Percentiles rank a stretch among this genome's conserved stretches.
Conservation (phyloP, 2,113 vertebrate genomes). For the Otocyon megalotis region DNA sequence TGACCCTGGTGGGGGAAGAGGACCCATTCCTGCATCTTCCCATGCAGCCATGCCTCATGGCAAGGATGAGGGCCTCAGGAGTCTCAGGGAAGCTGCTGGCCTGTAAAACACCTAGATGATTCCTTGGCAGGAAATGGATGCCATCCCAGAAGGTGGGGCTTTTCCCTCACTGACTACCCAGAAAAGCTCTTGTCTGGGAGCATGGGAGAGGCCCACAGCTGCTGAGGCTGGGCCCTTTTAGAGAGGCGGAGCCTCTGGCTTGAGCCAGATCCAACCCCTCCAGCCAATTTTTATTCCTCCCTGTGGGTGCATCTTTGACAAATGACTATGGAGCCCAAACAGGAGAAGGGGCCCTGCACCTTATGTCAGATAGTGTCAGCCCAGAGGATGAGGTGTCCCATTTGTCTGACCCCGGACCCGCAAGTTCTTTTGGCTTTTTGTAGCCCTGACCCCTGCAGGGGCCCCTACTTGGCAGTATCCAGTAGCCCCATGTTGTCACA, state of each 20-base stretch:
- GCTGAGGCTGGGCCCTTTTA: not conserved
- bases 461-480: not conserved
- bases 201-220: not conserved
- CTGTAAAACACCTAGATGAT: not conserved
- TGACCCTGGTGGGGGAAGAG: too few species aligned
- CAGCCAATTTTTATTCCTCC: not conserved
- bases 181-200: not conserved
- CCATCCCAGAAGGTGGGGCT: not conserved
- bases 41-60: fast-evolving
- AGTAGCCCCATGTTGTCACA: not conserved
- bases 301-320: not conserved
- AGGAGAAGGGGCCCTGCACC: fast-evolving
- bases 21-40: not conserved
- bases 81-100: not conserved
- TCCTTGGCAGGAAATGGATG: not conserved
- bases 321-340: not conserved
- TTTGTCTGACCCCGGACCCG: not conserved
- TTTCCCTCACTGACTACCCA: not conserved
- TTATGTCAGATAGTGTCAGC: fast-evolving
- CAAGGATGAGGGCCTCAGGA: not conserved
- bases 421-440: not conserved
- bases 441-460: not conserved
- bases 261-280: not conserved
- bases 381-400: not conserved
- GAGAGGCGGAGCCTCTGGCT: not conserved